Conservation (phyloP, 2,113 vertebrate genomes). For the Alosa alosa region DNA sequence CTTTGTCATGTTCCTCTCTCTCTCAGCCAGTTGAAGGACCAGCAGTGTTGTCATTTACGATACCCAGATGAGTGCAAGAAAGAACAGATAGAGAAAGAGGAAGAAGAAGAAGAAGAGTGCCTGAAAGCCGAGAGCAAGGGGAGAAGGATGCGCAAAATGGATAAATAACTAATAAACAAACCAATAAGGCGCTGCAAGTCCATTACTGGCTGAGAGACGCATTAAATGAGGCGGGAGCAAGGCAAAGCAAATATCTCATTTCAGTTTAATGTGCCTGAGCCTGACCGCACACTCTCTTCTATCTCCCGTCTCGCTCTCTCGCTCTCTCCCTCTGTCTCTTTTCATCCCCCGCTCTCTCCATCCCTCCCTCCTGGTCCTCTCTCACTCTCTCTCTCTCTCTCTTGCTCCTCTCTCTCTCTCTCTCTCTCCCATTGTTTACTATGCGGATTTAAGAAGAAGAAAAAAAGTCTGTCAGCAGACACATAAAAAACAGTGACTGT, state of each 20-base stretch:
- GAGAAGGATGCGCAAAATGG: neutral
- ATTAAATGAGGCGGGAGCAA: conserved; percentile 8
- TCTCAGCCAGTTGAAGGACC: neutral
- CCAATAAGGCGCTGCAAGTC: neutral
- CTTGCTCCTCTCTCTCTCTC: neutral
- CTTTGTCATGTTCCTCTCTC: neutral
- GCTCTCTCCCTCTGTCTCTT: neutral
- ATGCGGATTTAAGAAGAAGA: neutral
- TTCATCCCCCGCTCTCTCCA: neutral
- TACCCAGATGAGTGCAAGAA: neutral
- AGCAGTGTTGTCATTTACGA: neutral
- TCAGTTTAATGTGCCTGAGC: neutral
- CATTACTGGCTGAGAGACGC: neutral
- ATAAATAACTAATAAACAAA: conserved; percentile 8
- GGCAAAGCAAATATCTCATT: conserved; percentile 10
- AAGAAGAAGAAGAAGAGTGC: too few species aligned
- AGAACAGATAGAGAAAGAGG: too few species aligned
- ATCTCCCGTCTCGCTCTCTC: neutral
- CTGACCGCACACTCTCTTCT: neutral
- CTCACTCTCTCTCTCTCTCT: neutral
- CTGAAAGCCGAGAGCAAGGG: neutral
- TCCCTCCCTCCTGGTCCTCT: neutral
- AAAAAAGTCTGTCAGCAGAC: neutral
- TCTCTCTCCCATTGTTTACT: neutral
- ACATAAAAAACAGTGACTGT: neutral